Conservation (phyloP, 1,140 invertebrate genomes). For the Panonychus citri region DNA sequence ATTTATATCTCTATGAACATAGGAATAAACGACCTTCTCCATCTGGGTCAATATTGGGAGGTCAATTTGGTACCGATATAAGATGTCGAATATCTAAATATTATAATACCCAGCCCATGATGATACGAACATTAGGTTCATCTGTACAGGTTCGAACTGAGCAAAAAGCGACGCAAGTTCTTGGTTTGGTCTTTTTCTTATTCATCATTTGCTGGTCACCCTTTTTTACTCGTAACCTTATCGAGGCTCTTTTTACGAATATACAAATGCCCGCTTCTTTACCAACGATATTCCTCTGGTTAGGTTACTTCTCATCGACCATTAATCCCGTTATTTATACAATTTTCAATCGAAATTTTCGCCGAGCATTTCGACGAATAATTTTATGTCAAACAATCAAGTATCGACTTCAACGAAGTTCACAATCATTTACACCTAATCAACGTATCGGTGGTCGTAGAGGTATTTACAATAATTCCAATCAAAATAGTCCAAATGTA, state of each 20-base stretch:
- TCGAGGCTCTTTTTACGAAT: slow-evolving; percentile 45
- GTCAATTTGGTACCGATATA: no score
- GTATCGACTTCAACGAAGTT: background rate
- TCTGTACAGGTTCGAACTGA: slow-evolving; percentile 28
- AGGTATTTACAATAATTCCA: background rate
- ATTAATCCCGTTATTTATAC: slow-evolving; percentile 75
- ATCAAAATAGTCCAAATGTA: background rate
- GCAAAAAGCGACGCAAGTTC: slow-evolving; percentile 78
- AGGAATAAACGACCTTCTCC: no score
- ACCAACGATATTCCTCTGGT: slow-evolving; percentile 37
- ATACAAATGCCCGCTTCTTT: slow-evolving; percentile 46
- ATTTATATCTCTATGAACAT: no score
- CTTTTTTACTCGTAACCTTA: slow-evolving; percentile 67
- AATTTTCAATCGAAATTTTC: slow-evolving; percentile 77
- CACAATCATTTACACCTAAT: background rate
- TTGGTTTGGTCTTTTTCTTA: slow-evolving; percentile 75
- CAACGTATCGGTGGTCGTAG: background rate
- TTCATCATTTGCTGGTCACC: slow-evolving; percentile 82
- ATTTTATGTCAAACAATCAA: slow-evolving; percentile 34
- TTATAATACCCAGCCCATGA: slow-evolving; percentile 1
- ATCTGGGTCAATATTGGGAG: no score
- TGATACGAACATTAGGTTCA: slow-evolving; percentile 6
- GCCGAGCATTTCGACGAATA: slow-evolving; percentile 69
- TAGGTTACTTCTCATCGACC: slow-evolving; percentile 68
- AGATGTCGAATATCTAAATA: background rate